Percentiles rank a stretch among this genome's conserved stretches.
phyloP scores from a whole-genome alignment of 1,140 invertebrate species.

The Artemia franciscana region DNA sequence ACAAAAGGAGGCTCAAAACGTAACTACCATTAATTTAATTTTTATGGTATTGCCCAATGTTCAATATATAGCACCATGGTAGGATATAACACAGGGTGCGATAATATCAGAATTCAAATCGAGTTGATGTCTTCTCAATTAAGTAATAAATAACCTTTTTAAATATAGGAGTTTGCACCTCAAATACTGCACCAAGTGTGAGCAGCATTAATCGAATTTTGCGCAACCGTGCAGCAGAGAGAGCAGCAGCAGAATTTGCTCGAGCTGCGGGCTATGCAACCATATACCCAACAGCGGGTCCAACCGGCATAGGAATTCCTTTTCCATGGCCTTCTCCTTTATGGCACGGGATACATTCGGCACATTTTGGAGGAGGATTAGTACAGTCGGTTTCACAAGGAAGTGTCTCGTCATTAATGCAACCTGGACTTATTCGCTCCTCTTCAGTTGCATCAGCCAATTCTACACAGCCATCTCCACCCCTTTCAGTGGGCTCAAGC shows the following conservation, averaged over 20 bases:
- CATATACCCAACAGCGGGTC: conserved; percentile 26
- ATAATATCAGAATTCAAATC: too few species aligned
- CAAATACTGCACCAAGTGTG: conserved; percentile 60
- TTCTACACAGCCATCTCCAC: background rate
- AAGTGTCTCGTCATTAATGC: background rate
- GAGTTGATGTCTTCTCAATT: too few species aligned
- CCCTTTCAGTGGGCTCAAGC: background rate
- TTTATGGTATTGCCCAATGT: too few species aligned
- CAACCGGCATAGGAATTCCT: conserved; percentile 9
- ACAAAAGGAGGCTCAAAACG: too few species aligned
- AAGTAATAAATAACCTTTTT: too few species aligned
- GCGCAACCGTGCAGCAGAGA: conserved; percentile 64
- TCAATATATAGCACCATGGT: too few species aligned
- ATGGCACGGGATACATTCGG: background rate
- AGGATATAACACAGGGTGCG: too few species aligned
- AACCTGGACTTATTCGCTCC: too few species aligned
- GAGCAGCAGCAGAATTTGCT: conserved; percentile 79
- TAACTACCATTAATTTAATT: too few species aligned
- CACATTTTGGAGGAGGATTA: background rate
- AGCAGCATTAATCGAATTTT: conserved; percentile 80
- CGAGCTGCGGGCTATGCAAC: conserved; percentile 67
- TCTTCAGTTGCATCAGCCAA: background rate
- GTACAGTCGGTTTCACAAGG: background rate
- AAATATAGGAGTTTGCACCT: conserved; percentile 74
- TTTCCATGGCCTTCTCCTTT: conserved; percentile 18